A percentile compares a stretch with the other conserved stretches of the same genome.
Conservation (phyloP, 2,888 invertebrate species). For the Leptothorax acervorum region DNA sequence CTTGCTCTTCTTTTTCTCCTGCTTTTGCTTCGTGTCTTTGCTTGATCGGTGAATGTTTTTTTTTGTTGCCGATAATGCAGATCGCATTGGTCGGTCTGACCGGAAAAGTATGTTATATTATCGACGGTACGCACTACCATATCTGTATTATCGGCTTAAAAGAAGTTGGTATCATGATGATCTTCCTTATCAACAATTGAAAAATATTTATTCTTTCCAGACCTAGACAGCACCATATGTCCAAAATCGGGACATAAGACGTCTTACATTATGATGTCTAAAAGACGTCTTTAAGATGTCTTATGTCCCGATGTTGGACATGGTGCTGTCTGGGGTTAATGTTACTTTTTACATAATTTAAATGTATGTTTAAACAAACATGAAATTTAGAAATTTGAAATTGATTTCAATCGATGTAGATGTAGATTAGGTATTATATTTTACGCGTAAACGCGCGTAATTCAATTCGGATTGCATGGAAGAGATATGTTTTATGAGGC, state of each 20-base stretch:
- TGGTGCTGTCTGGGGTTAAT: not conserved
- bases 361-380: not conserved
- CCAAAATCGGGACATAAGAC: no score
- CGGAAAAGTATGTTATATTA: not conserved
- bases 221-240: no score
- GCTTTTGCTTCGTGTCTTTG: not conserved
- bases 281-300: no score
- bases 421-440: no score
- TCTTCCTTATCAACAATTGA: not conserved
- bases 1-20: not conserved
- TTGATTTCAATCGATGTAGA: not conserved
- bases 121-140: not conserved
- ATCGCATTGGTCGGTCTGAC: not conserved
- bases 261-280: no score
- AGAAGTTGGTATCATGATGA: not conserved
- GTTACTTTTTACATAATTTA: not conserved
- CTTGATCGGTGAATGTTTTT: not conserved
- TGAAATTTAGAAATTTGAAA: not conserved
- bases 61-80: slow-evolving; percentile 27
- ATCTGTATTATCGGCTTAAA: not conserved
- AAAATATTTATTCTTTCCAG: not conserved
- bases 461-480: no score
- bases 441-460: no score
- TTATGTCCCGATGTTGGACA: no score
- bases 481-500: not conserved